Evolutionary conservation across 2,113 vertebrate species (phyloP), one percentile per base, ranked within the genome.

Genomic region (Electrona antarctica): DNA sequence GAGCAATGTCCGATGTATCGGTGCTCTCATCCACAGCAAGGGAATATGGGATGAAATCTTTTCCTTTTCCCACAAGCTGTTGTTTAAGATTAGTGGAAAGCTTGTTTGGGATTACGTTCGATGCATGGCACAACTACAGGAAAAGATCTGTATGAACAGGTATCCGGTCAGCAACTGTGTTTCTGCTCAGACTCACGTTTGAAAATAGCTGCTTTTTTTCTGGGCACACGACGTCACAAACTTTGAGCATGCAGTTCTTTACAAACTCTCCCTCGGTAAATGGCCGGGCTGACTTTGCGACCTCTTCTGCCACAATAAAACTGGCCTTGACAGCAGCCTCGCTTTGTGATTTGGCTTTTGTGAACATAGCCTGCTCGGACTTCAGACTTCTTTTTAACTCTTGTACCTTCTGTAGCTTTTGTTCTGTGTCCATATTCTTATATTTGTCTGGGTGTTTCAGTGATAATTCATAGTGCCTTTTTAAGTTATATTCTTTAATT

Each of bases 1-100:
- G 80, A 8, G 78, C 85, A 76, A 74, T 73, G 64, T 83, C 83
- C n/a, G n/a, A n/a, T n/a, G n/a, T n/a, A n/a, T n/a, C n/a, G n/a
- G n/a, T n/a, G 13, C 71, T 81, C 54, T 81, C 77, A 70, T 82
- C 74, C 51, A 76, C 79, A 76, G 73, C 72, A 55, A 82, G 69
- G 10, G 76, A 86, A 14, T 60, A 72, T 69, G 74, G 71, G 56
- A 73, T 33, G 7, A 83, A 75, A 48, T 72, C 41, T 63, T 77
- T 74, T 45, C 46, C 21, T 46, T n/a, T 83, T 71, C 51, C 54
- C 10, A 10, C 67, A n/a, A 83, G 8, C 71, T 71, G 67, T 52
- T n/a, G 10, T 49, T 63, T 4, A 12, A 82, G 41, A 64, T 71
- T 46, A 14, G 64, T 67, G 51, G 78, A 73, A 11, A 80, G 21